A percentile compares a stretch with the other conserved stretches of the same genome.
Conservation (phyloP, 1,140 invertebrate species). For the Drosophila ogumai region DNA sequence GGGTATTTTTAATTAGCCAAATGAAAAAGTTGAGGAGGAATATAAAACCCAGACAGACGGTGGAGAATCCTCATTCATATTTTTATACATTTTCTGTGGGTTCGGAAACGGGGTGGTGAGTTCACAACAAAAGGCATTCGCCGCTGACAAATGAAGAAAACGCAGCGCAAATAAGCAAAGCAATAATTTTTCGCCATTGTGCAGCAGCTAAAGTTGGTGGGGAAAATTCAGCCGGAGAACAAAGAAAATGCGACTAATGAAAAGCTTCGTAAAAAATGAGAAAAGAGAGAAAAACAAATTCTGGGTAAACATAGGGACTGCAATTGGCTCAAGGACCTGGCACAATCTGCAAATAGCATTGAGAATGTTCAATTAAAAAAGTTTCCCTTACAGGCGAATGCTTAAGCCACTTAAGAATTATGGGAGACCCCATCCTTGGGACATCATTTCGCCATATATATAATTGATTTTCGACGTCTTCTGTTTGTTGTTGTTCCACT, state of each 20-base stretch:
- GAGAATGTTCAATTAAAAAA: conserved; percentile 76
- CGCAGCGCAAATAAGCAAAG: conserved; percentile 71
- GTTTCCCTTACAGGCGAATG: conserved; percentile 27
- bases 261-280: conserved; percentile 14
- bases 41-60: conserved; percentile 46
- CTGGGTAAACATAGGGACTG: conserved; percentile 68
- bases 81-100: conserved; percentile 43
- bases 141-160: conserved; percentile 70
- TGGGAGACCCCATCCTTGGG: conserved; percentile 7
- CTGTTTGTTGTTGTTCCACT: conserved; percentile 56
- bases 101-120: conserved; percentile 3
- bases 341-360: conserved; percentile 19
- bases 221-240: conserved; percentile 32
- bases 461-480: conserved; percentile 74
- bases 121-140: conserved; percentile 30
- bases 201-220: conserved; percentile 14
- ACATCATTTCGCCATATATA: conserved; percentile 21
- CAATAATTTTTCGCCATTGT: conserved; percentile 75
- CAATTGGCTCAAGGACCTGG: conserved; percentile 33
- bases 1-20: conserved; percentile 82
- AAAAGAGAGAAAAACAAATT: conserved; percentile 34
- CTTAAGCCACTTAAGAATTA: conserved; percentile 70
- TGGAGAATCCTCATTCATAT: conserved; percentile 40
- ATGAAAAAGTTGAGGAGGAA: conserved; percentile 78
- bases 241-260: conserved; percentile 70